Evolutionary conservation across 2,113 vertebrate genomes (phyloP), one percentile per base, ranked within the genome.

Genomic region (Sinocyclocheilus anshuiensis): DNA sequence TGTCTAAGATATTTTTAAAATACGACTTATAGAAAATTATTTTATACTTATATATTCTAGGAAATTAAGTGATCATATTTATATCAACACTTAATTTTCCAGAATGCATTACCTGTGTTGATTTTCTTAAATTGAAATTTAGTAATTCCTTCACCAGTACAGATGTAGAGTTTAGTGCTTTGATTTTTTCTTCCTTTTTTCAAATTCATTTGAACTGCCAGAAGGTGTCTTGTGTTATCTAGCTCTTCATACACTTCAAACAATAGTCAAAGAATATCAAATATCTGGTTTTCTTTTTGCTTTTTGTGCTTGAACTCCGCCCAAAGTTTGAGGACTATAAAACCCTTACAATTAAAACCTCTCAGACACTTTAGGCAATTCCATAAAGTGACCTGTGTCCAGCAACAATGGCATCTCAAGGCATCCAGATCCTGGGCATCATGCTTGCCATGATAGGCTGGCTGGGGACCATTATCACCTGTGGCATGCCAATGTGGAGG

Each of bases 401-500:
- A 15, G 10, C 39, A 77, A 88, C 22, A 13, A 96, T 96, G 95
- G 92, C 87, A 75, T 95, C 94, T 61, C 93, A 94, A 84, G 94
- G 94, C 22, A 91, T 96, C 45, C 95, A 96, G 93, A 91, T 96
- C 77, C 81, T 95, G 87, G 94, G 94, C 13, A 85, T 95, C 13
- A 86, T 94, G 86, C 87, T 96, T 71, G 89, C 93, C 3, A 90
- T 95, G 12, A 48, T 93, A 6, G 95, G 95, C 36, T 95, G 95
- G 95, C n/a, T 95, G 48, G 95, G 95, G 24, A 89, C 91, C 77
- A 93, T 95, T 84, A 86, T 94, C 71, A 91, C 92, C 71, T 95
- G 95, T 5, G 88, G 89, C 3, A 33, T 94, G 81, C 95, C 95
- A 81, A 95, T 95, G 94, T 96, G 95, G 95, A 92, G 92, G n/a